Base-by-base conservation (phyloP, 2,113 vertebrate genomes). In the Rhinopomastus cyanomelas region DNA sequence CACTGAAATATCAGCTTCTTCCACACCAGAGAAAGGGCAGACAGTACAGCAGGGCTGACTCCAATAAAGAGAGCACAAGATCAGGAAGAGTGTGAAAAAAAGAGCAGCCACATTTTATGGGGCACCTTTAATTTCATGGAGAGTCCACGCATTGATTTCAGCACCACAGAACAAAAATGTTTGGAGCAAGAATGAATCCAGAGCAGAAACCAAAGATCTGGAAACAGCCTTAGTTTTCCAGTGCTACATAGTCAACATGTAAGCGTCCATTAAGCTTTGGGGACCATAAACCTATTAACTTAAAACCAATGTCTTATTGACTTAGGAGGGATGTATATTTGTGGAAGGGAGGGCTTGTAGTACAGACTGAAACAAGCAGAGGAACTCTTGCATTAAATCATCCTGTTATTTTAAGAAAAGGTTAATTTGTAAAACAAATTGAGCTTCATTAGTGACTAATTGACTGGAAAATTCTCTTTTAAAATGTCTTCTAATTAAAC, bases 341-440 rank as follows among this genome's bases (percentile, higher is more conserved):
- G 44, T 81, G 57, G 36, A 84, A 81, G 29, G 75, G 27, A 72
- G 30, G 46, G 68, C 73, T 78, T 37, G 8, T 29, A 83, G 52
- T 51, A 56, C 8, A 64, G 72, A 42, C 73, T 81, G 66, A 90
- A 89, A 92, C 49, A 89, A 91, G 80, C 46, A 92, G 69, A 94
- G 78, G 81, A 94, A 91, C 36, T 92, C 82, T 90, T 88, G 69
- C 90, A 92, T 90, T 96, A 91, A 96, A 95, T 94, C 83, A 94
- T 71, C 59, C 80, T 81, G 91, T 95, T 96, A 95, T 94, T 94
- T 95, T 81, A 89, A 90, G 93, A 89, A 96, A 95, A 94, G 90
- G 94, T 95, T 94, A 94, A 92, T 96, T 96, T 92, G 92, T 91
- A 89, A 91, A 96, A 94, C 94, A 94, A 94, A 94, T 92, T 92